Evolutionary conservation across 2,113 vertebrate genomes (phyloP).

Genomic region (Bombycilla garrulus): DNA sequence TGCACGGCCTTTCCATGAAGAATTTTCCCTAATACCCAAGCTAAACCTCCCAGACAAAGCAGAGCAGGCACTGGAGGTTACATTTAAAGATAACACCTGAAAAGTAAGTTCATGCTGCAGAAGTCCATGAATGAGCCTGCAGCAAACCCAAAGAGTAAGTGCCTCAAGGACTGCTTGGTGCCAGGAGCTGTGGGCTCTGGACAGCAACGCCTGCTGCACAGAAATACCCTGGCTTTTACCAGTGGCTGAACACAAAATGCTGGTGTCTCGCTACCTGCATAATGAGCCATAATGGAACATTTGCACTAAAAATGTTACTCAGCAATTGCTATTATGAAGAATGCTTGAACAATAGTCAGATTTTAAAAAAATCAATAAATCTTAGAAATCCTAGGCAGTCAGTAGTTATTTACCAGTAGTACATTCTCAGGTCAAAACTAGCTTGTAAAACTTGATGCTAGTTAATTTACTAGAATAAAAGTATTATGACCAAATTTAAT

Average conservation of each 20-base stretch:
- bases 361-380: background rate
- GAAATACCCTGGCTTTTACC: background rate
- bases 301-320: background rate
- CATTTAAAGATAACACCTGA: background rate
- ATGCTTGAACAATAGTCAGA: background rate
- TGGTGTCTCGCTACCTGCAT: background rate
- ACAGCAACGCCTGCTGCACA: background rate
- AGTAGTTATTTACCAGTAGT: background rate
- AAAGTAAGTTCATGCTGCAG: background rate
- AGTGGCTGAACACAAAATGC: background rate
- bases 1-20: no score
- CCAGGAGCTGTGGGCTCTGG: background rate
- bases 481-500: background rate
- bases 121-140: background rate
- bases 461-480: background rate
- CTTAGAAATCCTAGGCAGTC: background rate
- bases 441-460: background rate
- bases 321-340: background rate
- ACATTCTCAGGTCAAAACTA: background rate
- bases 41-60: background rate
- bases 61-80: background rate
- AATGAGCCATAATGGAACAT: background rate
- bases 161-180: background rate
- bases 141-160: fast-evolving
- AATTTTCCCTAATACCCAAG: background rate